Conservation (phyloP, 2,797 vertebrate genomes). For the Artibeus jamaicensis region DNA sequence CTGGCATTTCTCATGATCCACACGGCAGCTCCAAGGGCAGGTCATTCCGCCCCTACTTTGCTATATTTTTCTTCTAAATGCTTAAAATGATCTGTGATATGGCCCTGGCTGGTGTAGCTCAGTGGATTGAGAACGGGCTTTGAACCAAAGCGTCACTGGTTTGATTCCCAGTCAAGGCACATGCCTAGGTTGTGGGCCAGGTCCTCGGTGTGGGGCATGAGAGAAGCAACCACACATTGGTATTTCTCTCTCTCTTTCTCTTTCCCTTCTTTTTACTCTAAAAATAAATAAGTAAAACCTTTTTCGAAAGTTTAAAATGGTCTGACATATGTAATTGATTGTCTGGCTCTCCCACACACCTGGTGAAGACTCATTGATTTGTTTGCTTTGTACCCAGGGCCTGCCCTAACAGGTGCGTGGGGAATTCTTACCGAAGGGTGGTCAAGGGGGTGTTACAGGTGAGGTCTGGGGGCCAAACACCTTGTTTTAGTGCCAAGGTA, state of each 20-base stretch:
- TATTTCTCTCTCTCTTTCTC: no score
- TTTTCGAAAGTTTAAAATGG: neutral
- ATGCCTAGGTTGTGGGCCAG: no score
- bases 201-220: no score
- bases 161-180: no score
- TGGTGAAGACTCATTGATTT: neutral
- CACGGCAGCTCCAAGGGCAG: neutral
- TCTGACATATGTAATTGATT: neutral
- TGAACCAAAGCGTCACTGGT: no score
- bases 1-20: fast-evolving
- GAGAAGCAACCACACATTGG: no score
- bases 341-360: neutral
- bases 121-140: no score
- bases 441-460: fast-evolving
- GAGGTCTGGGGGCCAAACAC: neutral
- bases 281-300: no score
- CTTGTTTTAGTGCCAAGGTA: neutral
- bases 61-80: neutral
- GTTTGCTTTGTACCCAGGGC: neutral
- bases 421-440: neutral
- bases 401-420: neutral
- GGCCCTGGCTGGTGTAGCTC: no score
- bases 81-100: neutral
- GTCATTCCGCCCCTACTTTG: neutral
- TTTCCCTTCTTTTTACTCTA: no score